Evolutionary conservation across 2,113 vertebrate species (phyloP).

Genomic region (Pollimyrus isidori): DNA sequence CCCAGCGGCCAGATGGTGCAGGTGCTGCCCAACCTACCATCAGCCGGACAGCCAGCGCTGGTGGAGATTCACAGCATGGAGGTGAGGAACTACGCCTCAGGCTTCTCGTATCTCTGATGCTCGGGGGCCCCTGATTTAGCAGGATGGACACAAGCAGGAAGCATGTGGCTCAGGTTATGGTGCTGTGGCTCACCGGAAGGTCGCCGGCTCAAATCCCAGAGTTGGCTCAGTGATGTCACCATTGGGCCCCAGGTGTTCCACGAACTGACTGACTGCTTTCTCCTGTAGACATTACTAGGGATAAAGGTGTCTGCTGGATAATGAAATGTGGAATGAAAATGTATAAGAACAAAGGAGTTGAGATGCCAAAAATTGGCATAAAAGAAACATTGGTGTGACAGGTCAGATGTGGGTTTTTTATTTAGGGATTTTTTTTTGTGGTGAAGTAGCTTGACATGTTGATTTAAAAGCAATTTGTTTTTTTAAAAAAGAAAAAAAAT

Average conservation of each 20-base stretch:
- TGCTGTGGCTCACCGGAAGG: background rate
- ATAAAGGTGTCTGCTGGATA: background rate
- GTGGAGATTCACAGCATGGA: slow-evolving; percentile 92
- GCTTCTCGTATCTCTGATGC: background rate
- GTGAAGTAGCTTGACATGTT: background rate
- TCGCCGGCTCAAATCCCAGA: background rate
- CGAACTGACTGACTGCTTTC: background rate
- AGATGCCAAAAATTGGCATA: background rate
- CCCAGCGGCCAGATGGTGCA: slow-evolving; percentile 87
- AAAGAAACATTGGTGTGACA: background rate
- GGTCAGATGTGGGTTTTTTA: background rate
- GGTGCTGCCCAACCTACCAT: slow-evolving; percentile 86
- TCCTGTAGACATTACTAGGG: background rate
- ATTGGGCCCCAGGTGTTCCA: background rate
- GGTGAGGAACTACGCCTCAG: slow-evolving; percentile 50
- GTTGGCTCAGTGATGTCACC: background rate
- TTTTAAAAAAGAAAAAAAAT: too few relatives aligned
- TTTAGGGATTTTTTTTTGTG: background rate
- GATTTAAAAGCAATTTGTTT: background rate
- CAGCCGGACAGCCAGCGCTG: slow-evolving; percentile 88
- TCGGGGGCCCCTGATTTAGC: background rate
- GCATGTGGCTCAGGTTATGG: background rate
- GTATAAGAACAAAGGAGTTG: background rate
- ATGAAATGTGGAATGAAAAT: background rate
- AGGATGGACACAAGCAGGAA: background rate